phyloP scores from a whole-genome alignment of 2,888 invertebrate species.

The Leptinotarsa rubiginosa region DNA sequence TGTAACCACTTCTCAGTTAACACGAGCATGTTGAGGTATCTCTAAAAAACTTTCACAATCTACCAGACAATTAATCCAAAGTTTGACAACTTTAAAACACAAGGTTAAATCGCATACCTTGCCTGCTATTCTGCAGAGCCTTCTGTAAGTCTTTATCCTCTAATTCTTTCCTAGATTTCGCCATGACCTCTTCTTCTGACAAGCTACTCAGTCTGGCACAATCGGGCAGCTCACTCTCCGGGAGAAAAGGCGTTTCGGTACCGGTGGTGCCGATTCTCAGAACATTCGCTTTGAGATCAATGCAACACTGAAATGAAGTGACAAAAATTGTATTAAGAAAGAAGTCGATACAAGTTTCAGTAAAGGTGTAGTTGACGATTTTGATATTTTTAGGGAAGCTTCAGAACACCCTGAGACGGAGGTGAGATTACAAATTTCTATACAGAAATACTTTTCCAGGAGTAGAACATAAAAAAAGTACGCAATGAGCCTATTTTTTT shows the following conservation, averaged over 20 bases:
- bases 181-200: conserved; percentile 73
- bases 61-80: too few species aligned
- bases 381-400: too few species aligned
- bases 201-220: conserved; percentile 83
- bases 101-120: conserved; percentile 37
- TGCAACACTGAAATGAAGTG: conserved; percentile 73
- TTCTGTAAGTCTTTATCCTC: conserved; percentile 79
- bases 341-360: too few species aligned
- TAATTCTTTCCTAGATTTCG: conserved; percentile 68
- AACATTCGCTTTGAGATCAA: conserved; percentile 89
- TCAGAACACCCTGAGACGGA: too few species aligned
- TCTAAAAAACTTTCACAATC: too few species aligned
- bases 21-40: too few species aligned
- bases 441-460: too few species aligned
- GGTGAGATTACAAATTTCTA: too few species aligned
- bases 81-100: not conserved
- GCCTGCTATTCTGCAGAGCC: conserved; percentile 76
- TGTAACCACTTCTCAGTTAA: too few species aligned
- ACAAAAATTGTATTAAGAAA: not conserved
- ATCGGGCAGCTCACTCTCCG: conserved; percentile 80
- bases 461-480: too few species aligned
- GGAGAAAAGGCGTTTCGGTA: conserved; percentile 88
- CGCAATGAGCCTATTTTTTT: too few species aligned
- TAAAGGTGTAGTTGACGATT: too few species aligned
- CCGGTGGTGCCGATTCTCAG: conserved; percentile 94